These are phyloP conservation scores for Epicauta chinensis DNA, from an alignment of 1,140 invertebrate species.

Conservation along the genomic window DNA sequence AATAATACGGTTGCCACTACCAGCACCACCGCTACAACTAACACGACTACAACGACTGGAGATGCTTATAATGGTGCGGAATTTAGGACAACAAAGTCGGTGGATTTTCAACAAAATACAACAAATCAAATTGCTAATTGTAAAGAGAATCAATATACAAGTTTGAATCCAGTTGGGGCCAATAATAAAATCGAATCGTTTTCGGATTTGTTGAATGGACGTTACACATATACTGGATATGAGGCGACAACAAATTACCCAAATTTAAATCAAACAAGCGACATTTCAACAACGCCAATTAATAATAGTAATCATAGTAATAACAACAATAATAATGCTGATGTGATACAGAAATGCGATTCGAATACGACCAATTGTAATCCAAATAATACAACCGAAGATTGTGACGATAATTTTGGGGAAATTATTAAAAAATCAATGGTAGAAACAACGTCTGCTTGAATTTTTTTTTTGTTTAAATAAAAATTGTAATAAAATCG, in stretches of 20 bases:
- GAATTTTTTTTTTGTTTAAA: slow-evolving; percentile 33
- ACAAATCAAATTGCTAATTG: slow-evolving; percentile 37
- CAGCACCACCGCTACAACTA: no score
- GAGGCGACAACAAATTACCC: slow-evolving; percentile 31
- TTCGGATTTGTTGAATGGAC: slow-evolving; percentile 56
- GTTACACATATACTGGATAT: slow-evolving; percentile 46
- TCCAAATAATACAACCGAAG: slow-evolving; percentile 39
- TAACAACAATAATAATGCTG: neutral
- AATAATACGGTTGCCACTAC: no score
- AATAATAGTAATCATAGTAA: no score
- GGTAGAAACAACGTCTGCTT: slow-evolving; percentile 82
- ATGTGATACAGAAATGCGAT: slow-evolving; percentile 1
- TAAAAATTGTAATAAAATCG: no score
- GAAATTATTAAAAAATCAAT: slow-evolving; percentile 91
- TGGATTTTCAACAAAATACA: slow-evolving; percentile 23
- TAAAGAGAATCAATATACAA: slow-evolving; percentile 51
- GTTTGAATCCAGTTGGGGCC: slow-evolving; percentile 49
- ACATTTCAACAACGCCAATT: neutral
- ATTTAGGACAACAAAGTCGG: slow-evolving; percentile 8
- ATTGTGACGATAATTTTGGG: slow-evolving; percentile 73
- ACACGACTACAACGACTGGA: neutral
- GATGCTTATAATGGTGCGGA: slow-evolving; percentile 10
- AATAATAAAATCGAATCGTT: slow-evolving; percentile 65
- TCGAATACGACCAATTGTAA: slow-evolving; percentile 11
- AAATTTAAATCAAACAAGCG: slow-evolving; percentile 14